Evolutionary conservation across 35 echinoderm and acorn worm species (phyloP).

Genomic region (Diadema setosum): DNA sequence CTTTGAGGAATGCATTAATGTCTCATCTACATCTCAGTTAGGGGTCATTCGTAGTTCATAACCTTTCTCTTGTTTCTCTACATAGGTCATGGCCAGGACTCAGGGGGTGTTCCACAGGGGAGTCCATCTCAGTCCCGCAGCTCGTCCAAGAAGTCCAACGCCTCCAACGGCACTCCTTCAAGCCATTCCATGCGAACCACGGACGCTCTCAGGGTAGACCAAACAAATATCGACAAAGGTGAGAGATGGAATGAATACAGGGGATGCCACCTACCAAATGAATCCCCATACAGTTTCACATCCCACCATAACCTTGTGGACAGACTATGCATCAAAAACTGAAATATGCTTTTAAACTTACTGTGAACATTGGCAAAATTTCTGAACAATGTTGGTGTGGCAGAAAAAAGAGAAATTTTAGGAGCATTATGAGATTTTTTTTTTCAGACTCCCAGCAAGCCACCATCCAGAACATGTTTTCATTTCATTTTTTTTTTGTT

Average conservation of each 20-base stretch:
- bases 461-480: no score
- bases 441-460: no score
- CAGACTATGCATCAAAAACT: not conserved
- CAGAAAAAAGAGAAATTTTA: not conserved
- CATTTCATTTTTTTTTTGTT: no score
- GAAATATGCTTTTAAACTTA: no score
- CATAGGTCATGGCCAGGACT: not conserved
- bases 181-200: constrained; percentile 86
- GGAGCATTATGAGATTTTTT: no score
- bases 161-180: constrained; percentile 93
- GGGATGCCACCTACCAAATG: not conserved
- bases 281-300: not conserved
- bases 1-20: no score
- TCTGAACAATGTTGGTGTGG: no score
- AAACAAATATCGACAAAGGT: not conserved
- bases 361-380: no score
- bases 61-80: not conserved
- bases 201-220: constrained; percentile 33
- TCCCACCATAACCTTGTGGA: not conserved
- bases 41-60: no score
- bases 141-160: constrained; percentile 97
- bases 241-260: not conserved
- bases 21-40: no score
- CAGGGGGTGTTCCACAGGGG: constrained; percentile 8
- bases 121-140: constrained; percentile 86